A percentile compares a stretch with the other conserved stretches of the same genome.
Evolutionary conservation across 2,113 vertebrate species (phyloP).

Genomic region (Glaucomys volans): DNA sequence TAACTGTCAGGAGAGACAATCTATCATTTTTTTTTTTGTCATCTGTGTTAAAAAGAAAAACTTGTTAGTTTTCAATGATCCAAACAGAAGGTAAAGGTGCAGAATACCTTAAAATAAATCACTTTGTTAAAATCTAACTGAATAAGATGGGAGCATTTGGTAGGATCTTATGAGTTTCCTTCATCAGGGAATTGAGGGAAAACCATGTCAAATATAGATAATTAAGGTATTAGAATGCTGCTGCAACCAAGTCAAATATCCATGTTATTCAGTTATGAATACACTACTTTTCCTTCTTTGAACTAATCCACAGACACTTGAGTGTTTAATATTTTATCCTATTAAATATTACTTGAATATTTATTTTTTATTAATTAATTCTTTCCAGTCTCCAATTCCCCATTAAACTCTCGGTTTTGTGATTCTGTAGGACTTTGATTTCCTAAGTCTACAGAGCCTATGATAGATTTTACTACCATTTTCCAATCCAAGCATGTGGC

Average conservation of each 20-base stretch:
- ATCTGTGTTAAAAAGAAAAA: conserved; percentile 1
- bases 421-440: neutral
- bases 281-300: neutral
- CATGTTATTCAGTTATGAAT: neutral
- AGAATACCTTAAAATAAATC: conserved; percentile 8
- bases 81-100: neutral
- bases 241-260: neutral
- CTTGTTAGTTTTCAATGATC: neutral
- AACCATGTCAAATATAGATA: neutral
- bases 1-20: neutral
- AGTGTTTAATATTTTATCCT: neutral
- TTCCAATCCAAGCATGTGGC: neutral
- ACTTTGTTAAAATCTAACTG: neutral
- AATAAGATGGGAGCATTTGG: neutral
- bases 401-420: neutral
- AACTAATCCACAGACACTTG: neutral
- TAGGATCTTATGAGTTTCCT: neutral
- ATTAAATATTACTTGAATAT: neutral
- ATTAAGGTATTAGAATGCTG: neutral
- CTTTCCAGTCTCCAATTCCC: neutral
- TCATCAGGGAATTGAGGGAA: neutral
- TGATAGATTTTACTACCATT: neutral
- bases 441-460: neutral
- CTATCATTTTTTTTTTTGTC: neutral
- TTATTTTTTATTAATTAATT: neutral